A percentile compares a stretch with the other conserved stretches of the same genome.
These are phyloP conservation scores for Erebia ligea DNA, from an alignment of 2,888 invertebrate genomes.

Conservation along the genomic window DNA sequence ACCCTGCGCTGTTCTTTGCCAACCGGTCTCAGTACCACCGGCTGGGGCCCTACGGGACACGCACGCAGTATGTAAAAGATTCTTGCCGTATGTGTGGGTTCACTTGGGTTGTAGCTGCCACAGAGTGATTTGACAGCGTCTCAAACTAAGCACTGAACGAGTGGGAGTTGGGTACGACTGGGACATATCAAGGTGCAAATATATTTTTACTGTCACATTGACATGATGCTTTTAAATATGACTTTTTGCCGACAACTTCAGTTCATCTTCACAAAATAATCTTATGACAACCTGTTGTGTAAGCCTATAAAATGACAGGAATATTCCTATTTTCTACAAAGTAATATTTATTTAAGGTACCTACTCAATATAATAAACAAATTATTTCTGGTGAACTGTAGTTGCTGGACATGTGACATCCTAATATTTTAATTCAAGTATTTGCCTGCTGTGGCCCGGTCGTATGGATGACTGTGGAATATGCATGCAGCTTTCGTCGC, in stretches of 20 bases:
- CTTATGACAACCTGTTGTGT: conserved; percentile 48
- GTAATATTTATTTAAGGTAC: conserved; percentile 43
- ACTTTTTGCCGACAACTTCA: conserved; percentile 56
- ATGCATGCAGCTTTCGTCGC: conserved; percentile 72
- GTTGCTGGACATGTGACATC: conserved; percentile 64
- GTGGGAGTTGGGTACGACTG: conserved; percentile 64
- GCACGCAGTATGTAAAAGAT: conserved; percentile 83
- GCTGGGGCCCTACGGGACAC: conserved; percentile 79
- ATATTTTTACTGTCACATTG: conserved; percentile 62
- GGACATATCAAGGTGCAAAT: conserved; percentile 74
- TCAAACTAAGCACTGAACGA: conserved; percentile 66
- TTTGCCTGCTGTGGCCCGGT: conserved; percentile 67
- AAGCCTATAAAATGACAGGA: conserved; percentile 40
- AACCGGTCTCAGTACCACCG: conserved; percentile 86
- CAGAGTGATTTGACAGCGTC: conserved; percentile 66
- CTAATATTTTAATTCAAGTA: conserved; percentile 52
- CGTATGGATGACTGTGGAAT: conserved; percentile 80
- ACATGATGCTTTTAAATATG: conserved; percentile 54
- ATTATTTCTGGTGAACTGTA: conserved; percentile 50
- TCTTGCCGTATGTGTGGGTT: conserved; percentile 79
- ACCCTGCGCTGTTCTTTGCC: conserved; percentile 83
- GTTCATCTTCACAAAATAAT: conserved; percentile 44
- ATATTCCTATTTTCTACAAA: conserved; percentile 44
- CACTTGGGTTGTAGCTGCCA: conserved; percentile 77
- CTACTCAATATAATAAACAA: conserved; percentile 46